Evolutionary conservation across 2,113 vertebrate genomes (phyloP).

Genomic region (Lagopus leucura): DNA sequence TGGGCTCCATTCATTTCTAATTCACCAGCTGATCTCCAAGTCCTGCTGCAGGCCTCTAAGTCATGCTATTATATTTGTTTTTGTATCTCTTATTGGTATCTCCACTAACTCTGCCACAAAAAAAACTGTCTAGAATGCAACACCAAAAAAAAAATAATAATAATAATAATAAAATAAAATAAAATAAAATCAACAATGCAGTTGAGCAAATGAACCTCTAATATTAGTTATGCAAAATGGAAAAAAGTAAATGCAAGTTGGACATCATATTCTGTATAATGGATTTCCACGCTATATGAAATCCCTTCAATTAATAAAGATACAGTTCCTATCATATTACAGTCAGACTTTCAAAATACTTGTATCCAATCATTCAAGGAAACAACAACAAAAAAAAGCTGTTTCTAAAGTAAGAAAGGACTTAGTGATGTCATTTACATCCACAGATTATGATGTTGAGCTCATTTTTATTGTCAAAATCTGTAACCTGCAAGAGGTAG

Average conservation of each 20-base stretch:
- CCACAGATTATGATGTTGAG: not conserved
- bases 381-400: not conserved
- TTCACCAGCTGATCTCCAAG: not conserved
- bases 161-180: too few species aligned
- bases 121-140: not conserved
- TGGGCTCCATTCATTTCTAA: not conserved
- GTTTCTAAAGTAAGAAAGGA: not conserved
- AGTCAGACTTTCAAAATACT: not conserved
- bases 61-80: not conserved
- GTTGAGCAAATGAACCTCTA: not conserved
- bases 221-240: not conserved
- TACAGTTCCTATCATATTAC: not conserved
- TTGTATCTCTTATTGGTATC: not conserved
- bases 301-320: not conserved
- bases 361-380: not conserved
- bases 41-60: not conserved
- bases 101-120: not conserved
- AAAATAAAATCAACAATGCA: not conserved
- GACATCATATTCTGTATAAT: not conserved
- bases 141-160: not conserved
- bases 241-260: not conserved
- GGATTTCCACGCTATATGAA: not conserved
- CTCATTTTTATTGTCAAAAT: not conserved
- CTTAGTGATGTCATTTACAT: not conserved
- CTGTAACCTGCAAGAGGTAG: not conserved